A percentile compares a stretch with the other conserved stretches of the same genome.
Conservation (phyloP, 1,140 invertebrate genomes). For the Drosophila santomea region DNA sequence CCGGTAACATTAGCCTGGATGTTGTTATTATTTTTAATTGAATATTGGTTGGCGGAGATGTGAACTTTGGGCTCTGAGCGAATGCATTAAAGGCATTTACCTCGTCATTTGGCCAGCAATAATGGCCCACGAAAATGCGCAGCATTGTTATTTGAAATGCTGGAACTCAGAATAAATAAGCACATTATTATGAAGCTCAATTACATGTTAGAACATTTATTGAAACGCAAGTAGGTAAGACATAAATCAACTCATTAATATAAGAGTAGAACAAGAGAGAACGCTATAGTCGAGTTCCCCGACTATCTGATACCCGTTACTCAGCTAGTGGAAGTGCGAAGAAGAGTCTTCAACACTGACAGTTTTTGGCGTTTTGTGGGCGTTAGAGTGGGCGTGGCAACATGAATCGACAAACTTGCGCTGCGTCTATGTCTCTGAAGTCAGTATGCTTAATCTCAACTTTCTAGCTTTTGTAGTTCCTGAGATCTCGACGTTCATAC, state of each 20-base stretch:
- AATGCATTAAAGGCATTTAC: slow-evolving; percentile 42
- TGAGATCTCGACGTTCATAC: too few species aligned
- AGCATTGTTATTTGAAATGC: slow-evolving; percentile 25
- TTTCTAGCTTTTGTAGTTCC: too few species aligned
- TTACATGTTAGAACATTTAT: slow-evolving; percentile 22
- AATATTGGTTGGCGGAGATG: slow-evolving; percentile 24
- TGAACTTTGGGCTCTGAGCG: slow-evolving; percentile 1
- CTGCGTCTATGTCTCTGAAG: too few species aligned
- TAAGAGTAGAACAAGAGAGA: too few species aligned
- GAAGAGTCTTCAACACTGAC: too few species aligned
- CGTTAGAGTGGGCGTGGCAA: too few species aligned
- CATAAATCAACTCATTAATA: neutral
- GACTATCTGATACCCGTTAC: too few species aligned
- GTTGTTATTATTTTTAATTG: slow-evolving; percentile 77
- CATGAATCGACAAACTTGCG: too few species aligned
- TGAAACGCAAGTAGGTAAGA: neutral
- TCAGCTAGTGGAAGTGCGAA: too few species aligned
- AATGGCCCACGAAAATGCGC: slow-evolving; percentile 25
- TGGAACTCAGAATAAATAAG: slow-evolving; percentile 59
- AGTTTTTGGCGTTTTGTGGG: too few species aligned
- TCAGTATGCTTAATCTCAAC: too few species aligned
- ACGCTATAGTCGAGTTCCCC: too few species aligned
- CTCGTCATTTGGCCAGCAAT: slow-evolving; percentile 15
- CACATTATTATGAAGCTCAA: slow-evolving; percentile 52
- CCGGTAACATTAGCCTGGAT: slow-evolving; percentile 47